Base-by-base conservation (phyloP, 1,140 invertebrate genomes). In the Hycleus phaleratus region DNA sequence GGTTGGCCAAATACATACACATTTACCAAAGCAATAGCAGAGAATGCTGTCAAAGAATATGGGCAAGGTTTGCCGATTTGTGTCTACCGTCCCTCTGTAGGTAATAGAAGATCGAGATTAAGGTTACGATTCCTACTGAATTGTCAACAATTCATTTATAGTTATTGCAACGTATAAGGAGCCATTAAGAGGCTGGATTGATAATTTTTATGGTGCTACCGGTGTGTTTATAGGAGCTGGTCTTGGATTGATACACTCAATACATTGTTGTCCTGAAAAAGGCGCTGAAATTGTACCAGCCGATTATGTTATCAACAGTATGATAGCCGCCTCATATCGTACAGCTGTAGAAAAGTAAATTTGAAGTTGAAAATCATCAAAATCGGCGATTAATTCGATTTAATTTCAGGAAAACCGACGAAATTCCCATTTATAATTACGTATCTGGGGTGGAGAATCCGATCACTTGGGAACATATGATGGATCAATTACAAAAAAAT, bases 151-250 rank as follows among this genome's bases (percentile, higher is more conserved):
- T 38, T 11, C 3, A 45, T 71, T 69, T 70, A 8, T 64, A 78
- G 78, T 80, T 9, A 74, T 78, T 54, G 77, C 79, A 0, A 78
- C 78, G 4, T 78, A 75, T 47, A 68, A 70, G 51, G 79, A 81
- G 64, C 80, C 80, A 26, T 52, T 78, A 10, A 61, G 68, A 2
- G 84, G 85, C 10, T 91, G 88, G 88, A 81, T 87, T 40, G 87
- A 90, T 68, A 90, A 90, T 71, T 74, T 85, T 47, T 88, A 85
- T 71, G 87, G 87, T 26, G 82, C 86, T 26, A 86, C 83, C 49
- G 87, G 80, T 7, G 68, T 78, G 2, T 53, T 81, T 2, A 71
- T 75, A 2, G 81, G 76, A 4, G 73, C 69, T 43, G 83, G 83
- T 7, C 79, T 82, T 56, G 87, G 86, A 4, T 60, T 88, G 3